These are phyloP conservation scores for Merluccius polli DNA, from an alignment of 2,797 vertebrate species.

Conservation along the genomic window DNA sequence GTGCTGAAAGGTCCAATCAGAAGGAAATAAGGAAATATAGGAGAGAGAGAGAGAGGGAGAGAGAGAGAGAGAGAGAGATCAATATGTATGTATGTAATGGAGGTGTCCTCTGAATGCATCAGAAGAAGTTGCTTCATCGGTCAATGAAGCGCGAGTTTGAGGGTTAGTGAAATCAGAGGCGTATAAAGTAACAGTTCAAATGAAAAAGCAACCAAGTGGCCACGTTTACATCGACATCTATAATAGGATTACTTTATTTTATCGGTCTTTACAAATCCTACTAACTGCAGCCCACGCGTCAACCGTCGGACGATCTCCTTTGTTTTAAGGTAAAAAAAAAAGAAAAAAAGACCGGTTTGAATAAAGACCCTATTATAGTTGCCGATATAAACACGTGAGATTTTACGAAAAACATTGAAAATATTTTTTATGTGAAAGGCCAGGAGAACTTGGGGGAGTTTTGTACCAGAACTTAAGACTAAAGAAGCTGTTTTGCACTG, in stretches of 20 bases:
- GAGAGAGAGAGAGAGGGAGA: neutral
- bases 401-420: neutral
- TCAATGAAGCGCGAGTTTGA: neutral
- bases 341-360: neutral
- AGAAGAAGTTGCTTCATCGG: neutral
- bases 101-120: neutral
- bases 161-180: neutral
- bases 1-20: slow-evolving; percentile 25
- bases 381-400: neutral
- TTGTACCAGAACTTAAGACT: slow-evolving; percentile 30
- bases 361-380: neutral
- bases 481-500: slow-evolving; percentile 57
- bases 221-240: slow-evolving; percentile 45
- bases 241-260: slow-evolving; percentile 5
- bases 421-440: neutral
- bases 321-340: neutral
- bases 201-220: neutral
- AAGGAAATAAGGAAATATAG: neutral
- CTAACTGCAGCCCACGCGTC: neutral
- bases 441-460: slow-evolving; percentile 24
- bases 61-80: neutral
- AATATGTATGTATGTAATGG: neutral
- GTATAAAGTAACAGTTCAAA: neutral
- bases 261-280: slow-evolving; percentile 19
- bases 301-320: neutral